A percentile compares a stretch with the other conserved stretches of the same genome.
Conservation (phyloP, 1,140 invertebrate genomes). For the Drosophila tristis region DNA sequence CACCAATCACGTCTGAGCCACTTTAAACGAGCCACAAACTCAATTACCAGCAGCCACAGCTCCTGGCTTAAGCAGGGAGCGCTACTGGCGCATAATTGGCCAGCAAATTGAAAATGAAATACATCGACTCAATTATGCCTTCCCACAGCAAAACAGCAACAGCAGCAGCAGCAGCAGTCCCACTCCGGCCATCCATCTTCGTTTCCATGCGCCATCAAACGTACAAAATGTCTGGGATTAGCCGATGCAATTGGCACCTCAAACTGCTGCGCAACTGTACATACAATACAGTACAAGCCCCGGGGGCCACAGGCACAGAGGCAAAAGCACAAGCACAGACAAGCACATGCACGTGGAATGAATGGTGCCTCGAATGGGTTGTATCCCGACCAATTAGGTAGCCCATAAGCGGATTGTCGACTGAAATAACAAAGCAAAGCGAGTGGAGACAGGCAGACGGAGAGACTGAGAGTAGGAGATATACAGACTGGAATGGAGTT, state of each 20-base stretch:
- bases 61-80: slow-evolving; percentile 22
- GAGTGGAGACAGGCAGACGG: neutral
- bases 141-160: neutral
- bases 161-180: too few relatives aligned
- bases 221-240: neutral
- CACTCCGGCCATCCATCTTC: too few relatives aligned
- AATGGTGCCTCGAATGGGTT: neutral
- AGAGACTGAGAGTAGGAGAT: neutral
- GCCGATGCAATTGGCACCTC: slow-evolving; percentile 4
- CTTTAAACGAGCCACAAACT: slow-evolving; percentile 26
- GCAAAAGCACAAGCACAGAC: neutral
- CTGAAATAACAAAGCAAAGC: slow-evolving; percentile 16
- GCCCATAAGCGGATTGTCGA: slow-evolving; percentile 10
- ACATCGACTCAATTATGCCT: slow-evolving; percentile 49
- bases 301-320: too few relatives aligned
- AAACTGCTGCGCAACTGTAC: slow-evolving; percentile 3
- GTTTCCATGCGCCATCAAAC: too few relatives aligned
- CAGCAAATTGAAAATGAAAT: slow-evolving; percentile 53
- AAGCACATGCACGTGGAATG: too few relatives aligned
- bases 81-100: slow-evolving; percentile 42
- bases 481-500: neutral
- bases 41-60: slow-evolving; percentile 31
- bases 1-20: too few relatives aligned
- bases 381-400: slow-evolving; percentile 17
- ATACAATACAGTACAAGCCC: neutral